Percentiles rank a stretch among this genome's conserved stretches.
Evolutionary conservation across 2,113 vertebrate species (phyloP).

Genomic region (Campylorhamphus procurvoides): DNA sequence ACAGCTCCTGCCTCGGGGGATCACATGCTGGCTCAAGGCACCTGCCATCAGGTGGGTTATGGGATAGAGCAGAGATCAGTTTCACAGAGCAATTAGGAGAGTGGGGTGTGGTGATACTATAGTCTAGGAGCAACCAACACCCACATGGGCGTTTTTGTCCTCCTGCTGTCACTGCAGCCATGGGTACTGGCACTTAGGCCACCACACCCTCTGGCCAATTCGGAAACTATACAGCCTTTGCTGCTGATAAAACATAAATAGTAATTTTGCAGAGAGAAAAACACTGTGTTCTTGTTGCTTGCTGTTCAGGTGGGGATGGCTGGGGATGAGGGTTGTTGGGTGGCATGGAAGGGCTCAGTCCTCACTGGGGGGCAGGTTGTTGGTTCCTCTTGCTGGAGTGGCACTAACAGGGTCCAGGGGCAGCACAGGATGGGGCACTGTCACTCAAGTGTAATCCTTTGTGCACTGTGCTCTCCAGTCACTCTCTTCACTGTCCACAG

Average conservation of each 20-base stretch:
- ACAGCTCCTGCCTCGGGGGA: background rate
- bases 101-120: conserved; percentile 16
- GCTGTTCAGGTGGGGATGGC: background rate
- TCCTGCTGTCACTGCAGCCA: background rate
- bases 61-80: background rate
- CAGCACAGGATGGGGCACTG: background rate
- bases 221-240: background rate
- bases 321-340: background rate
- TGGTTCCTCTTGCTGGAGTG: background rate
- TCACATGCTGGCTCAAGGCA: background rate
- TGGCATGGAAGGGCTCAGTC: background rate
- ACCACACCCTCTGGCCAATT: background rate
- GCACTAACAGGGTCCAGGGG: background rate
- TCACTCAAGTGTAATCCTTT: background rate
- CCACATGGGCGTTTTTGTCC: background rate
- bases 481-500: background rate
- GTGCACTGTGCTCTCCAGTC: background rate
- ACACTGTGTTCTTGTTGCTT: background rate
- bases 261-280: conserved; percentile 1
- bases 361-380: background rate
- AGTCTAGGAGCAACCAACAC: conserved; percentile 15
- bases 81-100: background rate
- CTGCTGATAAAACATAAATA: background rate
- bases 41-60: background rate
- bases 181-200: background rate